Base-by-base conservation (phyloP, 2,888 invertebrate genomes). In the Mechanitis mazaeus region DNA sequence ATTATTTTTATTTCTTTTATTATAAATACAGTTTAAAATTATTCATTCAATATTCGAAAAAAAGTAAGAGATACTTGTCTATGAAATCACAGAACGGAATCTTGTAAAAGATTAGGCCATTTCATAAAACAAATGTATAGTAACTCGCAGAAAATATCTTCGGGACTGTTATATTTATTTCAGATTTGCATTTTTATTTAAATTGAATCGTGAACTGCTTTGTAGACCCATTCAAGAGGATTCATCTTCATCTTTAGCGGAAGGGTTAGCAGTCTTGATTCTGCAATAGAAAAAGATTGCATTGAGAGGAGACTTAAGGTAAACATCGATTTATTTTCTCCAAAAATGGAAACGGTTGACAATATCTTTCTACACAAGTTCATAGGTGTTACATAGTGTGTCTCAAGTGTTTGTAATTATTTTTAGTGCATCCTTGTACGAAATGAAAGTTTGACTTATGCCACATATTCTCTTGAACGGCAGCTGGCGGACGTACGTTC, bases 51-150 rank as follows among this genome's bases (percentile, higher is more conserved):
- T 80, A 76, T 73, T 81, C 77, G 72, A 85, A 86, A 85, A 88
- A 87, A 88, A 85, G 77, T 81, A 79, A 72, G 75, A 68, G 70
- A 75, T 72, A 71, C 55, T 87, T 89, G 89, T 90, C 89, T 90
- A 90, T 90, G 90, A 84, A 83, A 87, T 80, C 83, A 87, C 87
- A 88, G 90, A 90, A 90, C 87, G 87, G 88, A 90, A 90, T 90
- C 90, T 90, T 90, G 90, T 88, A 90, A 90, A 87, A 90, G 90
- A 90, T 88, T 90, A 90, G 90, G 90, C 90, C 90, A 90, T 90
- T 90, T 90, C 90, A 90, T 90, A 89, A 88, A 90, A 90, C 90
- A 90, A 90, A 90, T 90, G 90, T 90, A 89, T 90, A 90, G 90
- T 90, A 87, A 86, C 89, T 90, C 87, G 88, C 90, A 90, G 88